Percentiles rank a stretch among this genome's conserved stretches.
Conservation (phyloP, 2,113 vertebrate species). For the Uropsilus gracilis region DNA sequence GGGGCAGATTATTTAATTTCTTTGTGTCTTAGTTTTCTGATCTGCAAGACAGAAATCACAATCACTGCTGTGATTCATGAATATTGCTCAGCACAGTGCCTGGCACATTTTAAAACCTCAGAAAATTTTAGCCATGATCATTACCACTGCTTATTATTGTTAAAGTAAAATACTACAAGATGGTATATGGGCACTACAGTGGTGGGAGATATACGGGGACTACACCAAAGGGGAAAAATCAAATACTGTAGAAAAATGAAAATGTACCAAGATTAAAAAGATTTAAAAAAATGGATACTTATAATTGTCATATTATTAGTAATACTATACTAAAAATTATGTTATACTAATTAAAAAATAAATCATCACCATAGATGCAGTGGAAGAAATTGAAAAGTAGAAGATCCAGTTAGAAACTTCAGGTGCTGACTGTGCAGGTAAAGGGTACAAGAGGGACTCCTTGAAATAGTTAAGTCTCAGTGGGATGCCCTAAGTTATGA, state of each 20-base stretch:
- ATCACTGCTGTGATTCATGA: neutral
- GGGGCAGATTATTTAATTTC: neutral
- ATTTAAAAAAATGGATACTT: too few species aligned
- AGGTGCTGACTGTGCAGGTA: neutral
- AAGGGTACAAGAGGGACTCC: neutral
- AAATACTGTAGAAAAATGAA: too few species aligned
- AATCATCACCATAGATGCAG: neutral
- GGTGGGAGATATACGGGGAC: too few species aligned
- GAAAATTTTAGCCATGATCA: too few species aligned
- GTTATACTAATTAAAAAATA: too few species aligned
- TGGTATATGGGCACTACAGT: too few species aligned
- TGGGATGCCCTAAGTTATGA: neutral
- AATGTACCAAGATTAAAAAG: too few species aligned
- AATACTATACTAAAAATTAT: too few species aligned
- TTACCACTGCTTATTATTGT: neutral
- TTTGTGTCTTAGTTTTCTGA: constrained; percentile 26
- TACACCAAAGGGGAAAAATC: too few species aligned
- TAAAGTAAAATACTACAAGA: too few species aligned
- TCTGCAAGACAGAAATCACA: neutral
- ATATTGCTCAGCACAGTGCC: neutral
- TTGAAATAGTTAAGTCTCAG: neutral
- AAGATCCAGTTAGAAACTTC: neutral
- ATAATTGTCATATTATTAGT: too few species aligned
- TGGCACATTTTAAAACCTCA: neutral
- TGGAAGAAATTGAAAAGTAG: neutral